Conservation (phyloP, 2,113 vertebrate species). For the Dipodomys ordii region DNA sequence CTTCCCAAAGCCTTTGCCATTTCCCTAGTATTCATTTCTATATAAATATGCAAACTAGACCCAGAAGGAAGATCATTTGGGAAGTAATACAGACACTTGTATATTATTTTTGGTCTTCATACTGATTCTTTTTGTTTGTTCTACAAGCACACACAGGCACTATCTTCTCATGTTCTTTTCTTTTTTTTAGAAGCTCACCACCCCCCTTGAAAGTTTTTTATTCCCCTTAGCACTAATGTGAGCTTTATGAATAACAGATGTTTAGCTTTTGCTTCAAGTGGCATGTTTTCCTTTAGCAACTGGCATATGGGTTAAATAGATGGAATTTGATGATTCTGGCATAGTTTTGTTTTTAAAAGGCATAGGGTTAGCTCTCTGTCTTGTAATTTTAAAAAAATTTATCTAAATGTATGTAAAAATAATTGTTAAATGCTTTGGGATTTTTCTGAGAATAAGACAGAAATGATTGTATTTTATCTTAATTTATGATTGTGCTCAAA, state of each 20-base stretch:
- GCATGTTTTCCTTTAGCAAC: neutral
- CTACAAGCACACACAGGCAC: neutral
- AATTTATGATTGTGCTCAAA: neutral
- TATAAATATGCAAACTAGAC: neutral
- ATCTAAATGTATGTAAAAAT: neutral
- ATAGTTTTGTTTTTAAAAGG: slow-evolving; percentile 30
- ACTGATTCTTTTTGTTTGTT: neutral
- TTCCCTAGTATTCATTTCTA: neutral
- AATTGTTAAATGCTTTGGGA: neutral
- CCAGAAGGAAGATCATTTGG: too few species aligned
- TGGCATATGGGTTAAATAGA: slow-evolving; percentile 25
- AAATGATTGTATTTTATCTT: neutral
- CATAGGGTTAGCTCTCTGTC: neutral
- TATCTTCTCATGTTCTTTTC: neutral
- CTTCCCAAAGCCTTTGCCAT: neutral
- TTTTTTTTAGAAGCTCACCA: neutral
- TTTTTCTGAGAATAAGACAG: slow-evolving; percentile 16
- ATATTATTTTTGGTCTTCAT: neutral
- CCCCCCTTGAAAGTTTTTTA: neutral
- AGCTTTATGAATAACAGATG: slow-evolving; percentile 52
- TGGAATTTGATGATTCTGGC: neutral
- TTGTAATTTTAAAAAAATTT: neutral
- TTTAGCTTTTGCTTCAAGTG: slow-evolving; percentile 29
- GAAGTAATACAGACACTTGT: too few species aligned
- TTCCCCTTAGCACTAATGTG: neutral